Conservation (phyloP, 1,140 invertebrate genomes). For the Cylas formicarius region DNA sequence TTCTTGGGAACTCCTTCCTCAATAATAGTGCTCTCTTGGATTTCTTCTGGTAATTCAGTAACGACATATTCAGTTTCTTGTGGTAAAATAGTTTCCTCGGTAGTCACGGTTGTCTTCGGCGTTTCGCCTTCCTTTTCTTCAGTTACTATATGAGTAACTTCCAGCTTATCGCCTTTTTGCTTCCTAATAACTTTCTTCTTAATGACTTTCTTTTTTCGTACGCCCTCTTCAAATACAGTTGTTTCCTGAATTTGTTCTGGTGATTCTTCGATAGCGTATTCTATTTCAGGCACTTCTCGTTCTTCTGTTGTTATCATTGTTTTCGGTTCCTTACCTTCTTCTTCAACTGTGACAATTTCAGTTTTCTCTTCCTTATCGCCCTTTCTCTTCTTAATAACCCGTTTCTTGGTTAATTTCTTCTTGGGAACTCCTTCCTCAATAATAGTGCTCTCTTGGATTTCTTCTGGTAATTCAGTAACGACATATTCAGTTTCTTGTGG, state of each 20-base stretch:
- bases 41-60: slow-evolving; percentile 36
- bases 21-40: slow-evolving; percentile 23
- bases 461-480: slow-evolving; percentile 33
- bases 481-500: slow-evolving; percentile 20
- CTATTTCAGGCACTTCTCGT: slow-evolving; percentile 15
- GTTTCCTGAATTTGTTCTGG: slow-evolving; percentile 42
- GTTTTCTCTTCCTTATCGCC: slow-evolving; percentile 33
- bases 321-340: slow-evolving; percentile 33
- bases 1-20: slow-evolving; percentile 23
- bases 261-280: slow-evolving; percentile 24
- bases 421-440: slow-evolving; percentile 25
- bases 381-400: slow-evolving; percentile 31
- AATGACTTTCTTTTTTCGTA: slow-evolving; percentile 12
- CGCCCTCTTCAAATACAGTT: slow-evolving; percentile 27
- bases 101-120: slow-evolving; percentile 35
- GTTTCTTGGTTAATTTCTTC: slow-evolving; percentile 16
- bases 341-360: slow-evolving; percentile 38
- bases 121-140: slow-evolving; percentile 42
- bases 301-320: slow-evolving; percentile 30
- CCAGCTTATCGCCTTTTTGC: slow-evolving; percentile 29
- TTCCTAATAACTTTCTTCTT: slow-evolving; percentile 39
- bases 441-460: slow-evolving; percentile 33
- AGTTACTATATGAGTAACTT: slow-evolving; percentile 33
- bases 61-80: slow-evolving; percentile 32
- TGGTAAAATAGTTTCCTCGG: slow-evolving; percentile 27